Base-by-base conservation (phyloP, 2,113 vertebrate species). In the Arothron firmamentum region DNA sequence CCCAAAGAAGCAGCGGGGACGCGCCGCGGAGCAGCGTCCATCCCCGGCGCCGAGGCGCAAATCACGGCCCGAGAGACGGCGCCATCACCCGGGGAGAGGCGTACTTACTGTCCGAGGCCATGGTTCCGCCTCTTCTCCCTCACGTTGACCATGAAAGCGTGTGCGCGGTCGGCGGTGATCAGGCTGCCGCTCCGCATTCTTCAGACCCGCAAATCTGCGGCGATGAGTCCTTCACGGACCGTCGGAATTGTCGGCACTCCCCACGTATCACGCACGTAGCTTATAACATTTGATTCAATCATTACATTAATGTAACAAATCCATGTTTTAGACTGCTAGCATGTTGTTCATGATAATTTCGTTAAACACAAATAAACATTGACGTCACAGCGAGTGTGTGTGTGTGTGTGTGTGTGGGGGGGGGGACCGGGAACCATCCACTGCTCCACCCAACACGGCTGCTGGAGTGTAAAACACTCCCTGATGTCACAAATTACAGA, bases 91-190 rank as follows among this genome's bases (percentile, higher is more conserved):
- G 14, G 16, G 54, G 18, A 13, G 2, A 59, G 15, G 3, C 0
- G 34, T 83, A 93, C 93, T 93, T 88, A 94, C 93, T 91, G 85
- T 92, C 90, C 6, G 91, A 83, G 70, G 88, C 89, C 93, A 93
- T 93, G 87, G 78, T 82, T 59, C 80, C 58, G 34, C 56, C 9
- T 42, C 10, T 8, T 2, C 50, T 18, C 56, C 59, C 54, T 75
- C 79, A 67, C 23, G 18, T 49, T 13, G 46, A 17, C 69, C 7
- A 68, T 57, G 31, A 66, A 6, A 55, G 16, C 15, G 10, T 12
- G 51, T 3, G 51, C 43, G 3, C 21, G 43, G 57, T 17, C 50
- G 46, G 61, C 46, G 69, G 54, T 52, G 64, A 55, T 28, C 72
- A 51, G 62, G 65, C 52, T 58, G 73, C 56, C 60, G 74, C 68